Conservation (phyloP, 2,113 vertebrate genomes). For the Lepus americanus region DNA sequence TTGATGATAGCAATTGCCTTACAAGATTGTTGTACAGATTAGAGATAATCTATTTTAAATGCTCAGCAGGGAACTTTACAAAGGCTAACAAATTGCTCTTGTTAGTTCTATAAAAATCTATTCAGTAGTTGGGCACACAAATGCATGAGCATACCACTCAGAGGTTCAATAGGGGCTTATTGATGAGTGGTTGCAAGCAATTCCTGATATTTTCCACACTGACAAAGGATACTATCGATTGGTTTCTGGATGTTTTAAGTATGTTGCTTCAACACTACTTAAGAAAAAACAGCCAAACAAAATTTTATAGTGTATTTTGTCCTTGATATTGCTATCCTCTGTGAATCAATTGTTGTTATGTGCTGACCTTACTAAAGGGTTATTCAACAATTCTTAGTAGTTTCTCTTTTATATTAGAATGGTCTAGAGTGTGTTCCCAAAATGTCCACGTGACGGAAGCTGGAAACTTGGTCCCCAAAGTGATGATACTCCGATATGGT, state of each 20-base stretch:
- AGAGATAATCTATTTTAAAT: slow-evolving; percentile 52
- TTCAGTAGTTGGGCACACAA: not conserved
- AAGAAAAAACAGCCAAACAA: not conserved
- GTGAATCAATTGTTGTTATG: not conserved
- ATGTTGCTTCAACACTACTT: not conserved
- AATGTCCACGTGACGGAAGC: not conserved
- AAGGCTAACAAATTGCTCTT: not conserved
- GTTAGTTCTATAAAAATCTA: not conserved
- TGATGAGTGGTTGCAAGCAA: not conserved
- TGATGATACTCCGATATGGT: not conserved
- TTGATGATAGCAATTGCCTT: slow-evolving; percentile 40
- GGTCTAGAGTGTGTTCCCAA: not conserved
- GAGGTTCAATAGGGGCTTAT: not conserved
- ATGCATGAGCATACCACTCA: not conserved
- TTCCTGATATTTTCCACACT: not conserved
- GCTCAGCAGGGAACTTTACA: not conserved
- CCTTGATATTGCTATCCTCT: not conserved
- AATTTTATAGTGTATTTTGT: not conserved
- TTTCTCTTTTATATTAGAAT: slow-evolving; percentile 17
- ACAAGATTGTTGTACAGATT: not conserved
- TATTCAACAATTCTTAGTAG: not conserved
- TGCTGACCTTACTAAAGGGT: not conserved
- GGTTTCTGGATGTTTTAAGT: not conserved
- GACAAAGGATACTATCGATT: slow-evolving; percentile 5
- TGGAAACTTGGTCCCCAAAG: not conserved